Evolutionary conservation across 2,888 invertebrate species (phyloP), one percentile per base, ranked within the genome.

Genomic region (Notocelia uddmanniana): DNA sequence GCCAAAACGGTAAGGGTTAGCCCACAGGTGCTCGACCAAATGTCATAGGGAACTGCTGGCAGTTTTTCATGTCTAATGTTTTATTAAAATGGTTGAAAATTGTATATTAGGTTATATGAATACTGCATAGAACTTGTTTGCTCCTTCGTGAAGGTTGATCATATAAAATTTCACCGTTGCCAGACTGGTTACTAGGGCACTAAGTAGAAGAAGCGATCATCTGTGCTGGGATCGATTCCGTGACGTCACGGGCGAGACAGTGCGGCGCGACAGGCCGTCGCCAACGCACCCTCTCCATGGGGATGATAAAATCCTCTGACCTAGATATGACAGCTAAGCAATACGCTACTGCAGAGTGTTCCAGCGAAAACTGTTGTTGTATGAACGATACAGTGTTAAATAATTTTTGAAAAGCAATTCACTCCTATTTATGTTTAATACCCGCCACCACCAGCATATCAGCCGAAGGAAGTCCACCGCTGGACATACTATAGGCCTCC

Each of bases 201-300:
- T 60, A 48, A 23, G 15, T 15, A 64, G 75, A 75, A 83, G 63
- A 78, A 76, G 72, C 78, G 82, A 84, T 88, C 87, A 89, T 89
- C 85, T 88, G 64, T 52, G 88, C 78, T 76, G 73, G 81, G 80
- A 89, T 89, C 86, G 90, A 91, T 87, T 81, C 23, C 58, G 79
- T 89, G 89, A 89, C 87, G 90, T 90, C 86, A 88, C 79, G 74
- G 88, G 90, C 92, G 90, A 64, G 64, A 83, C 92, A 62, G 6
- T 3, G 6, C 9, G 92, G 73, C 92, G 89, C 92, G 92, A 77
- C 91, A 72, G 18, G 58, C 57, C 78, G 92, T 79, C 92, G 90
- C 90, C 89, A 80, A 85, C 86, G 84, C 87, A 87, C 84, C 84
- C 84, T 82, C 80, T 82, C 80, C 62, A 74, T 76, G 81, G 85